Evolutionary conservation across 2,113 vertebrate species (phyloP).

Genomic region (Cyanoderma ruficeps): DNA sequence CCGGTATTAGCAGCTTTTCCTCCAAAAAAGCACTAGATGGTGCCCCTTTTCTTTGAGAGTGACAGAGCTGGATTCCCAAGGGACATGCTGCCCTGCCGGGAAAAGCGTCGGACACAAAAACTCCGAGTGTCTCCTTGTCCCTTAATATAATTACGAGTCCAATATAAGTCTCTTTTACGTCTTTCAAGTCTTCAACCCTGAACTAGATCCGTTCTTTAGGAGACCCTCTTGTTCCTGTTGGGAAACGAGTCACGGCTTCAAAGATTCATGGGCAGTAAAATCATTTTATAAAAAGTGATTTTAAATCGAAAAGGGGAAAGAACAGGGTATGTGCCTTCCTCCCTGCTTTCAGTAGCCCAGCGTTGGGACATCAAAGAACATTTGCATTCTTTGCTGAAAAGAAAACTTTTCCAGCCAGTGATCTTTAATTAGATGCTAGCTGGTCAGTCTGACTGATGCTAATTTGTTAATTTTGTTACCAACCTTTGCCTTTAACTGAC

Average conservation of each 20-base stretch:
- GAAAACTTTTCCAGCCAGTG: background rate
- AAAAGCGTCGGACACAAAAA: conserved; percentile 47
- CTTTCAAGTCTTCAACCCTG: background rate
- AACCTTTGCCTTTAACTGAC: background rate
- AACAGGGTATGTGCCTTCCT: background rate
- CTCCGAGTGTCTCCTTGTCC: conserved; percentile 1
- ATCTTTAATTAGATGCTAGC: conserved; percentile 36
- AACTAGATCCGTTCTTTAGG: background rate
- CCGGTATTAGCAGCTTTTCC: conserved; percentile 76
- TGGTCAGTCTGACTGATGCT: background rate
- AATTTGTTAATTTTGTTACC: conserved; percentile 20
- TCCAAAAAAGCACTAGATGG: conserved; percentile 91
- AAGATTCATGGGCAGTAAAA: background rate
- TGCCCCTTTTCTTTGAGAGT: conserved; percentile 86
- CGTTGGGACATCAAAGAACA: background rate
- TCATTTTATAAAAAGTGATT: background rate
- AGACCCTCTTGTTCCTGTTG: background rate
- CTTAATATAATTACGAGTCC: background rate
- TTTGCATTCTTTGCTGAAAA: background rate
- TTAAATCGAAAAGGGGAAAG: background rate
- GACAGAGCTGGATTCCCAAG: conserved; percentile 59
- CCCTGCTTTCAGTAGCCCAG: background rate
- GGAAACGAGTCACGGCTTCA: background rate
- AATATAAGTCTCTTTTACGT: background rate
- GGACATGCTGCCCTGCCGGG: conserved; percentile 57